These are phyloP conservation scores for Butorides virescens DNA, from an alignment of 2,113 vertebrate species.

Conservation along the genomic window DNA sequence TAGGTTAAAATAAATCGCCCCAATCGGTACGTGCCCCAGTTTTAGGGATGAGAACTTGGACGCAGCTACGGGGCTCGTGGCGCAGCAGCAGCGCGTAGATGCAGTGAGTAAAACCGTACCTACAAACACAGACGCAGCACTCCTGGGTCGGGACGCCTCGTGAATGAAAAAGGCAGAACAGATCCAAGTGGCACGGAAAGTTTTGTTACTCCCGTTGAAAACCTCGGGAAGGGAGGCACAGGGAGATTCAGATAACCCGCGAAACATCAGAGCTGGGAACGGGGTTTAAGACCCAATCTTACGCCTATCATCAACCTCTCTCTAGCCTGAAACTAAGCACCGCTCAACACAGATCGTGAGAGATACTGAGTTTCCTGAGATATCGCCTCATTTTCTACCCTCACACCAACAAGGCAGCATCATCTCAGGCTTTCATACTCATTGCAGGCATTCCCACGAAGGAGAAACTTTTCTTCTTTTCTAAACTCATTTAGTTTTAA, in stretches of 20 bases:
- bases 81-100: accelerated
- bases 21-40: accelerated
- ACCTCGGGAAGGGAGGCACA: neutral
- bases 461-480: neutral
- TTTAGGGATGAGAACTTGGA: neutral
- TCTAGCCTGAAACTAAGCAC: neutral
- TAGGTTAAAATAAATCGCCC: neutral
- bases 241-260: neutral
- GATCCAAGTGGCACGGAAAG: neutral
- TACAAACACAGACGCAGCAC: accelerated
- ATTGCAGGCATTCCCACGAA: neutral
- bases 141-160: too few species aligned
- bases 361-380: neutral
- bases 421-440: neutral
- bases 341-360: neutral
- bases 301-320: accelerated
- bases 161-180: neutral
- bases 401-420: neutral
- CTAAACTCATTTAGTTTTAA: constrained; percentile 19
- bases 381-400: neutral
- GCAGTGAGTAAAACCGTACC: neutral
- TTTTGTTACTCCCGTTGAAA: neutral
- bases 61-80: accelerated
- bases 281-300: neutral
- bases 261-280: neutral